Conservation (phyloP, 2,113 vertebrate genomes). For the Empidonax alnorum region DNA sequence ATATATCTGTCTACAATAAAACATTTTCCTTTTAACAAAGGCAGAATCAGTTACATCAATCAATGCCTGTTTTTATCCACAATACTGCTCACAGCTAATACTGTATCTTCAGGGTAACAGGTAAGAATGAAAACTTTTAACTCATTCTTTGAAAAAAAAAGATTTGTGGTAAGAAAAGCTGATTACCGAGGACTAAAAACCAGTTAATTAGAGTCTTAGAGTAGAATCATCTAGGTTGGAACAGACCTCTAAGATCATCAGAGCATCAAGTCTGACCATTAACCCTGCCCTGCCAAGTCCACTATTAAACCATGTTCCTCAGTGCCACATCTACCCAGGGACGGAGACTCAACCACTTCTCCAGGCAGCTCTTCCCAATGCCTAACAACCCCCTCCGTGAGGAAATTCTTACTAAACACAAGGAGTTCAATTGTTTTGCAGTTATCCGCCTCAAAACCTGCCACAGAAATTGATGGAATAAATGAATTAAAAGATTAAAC, state of each 20-base stretch:
- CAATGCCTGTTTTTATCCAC: not conserved
- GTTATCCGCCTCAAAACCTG: not conserved
- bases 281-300: not conserved
- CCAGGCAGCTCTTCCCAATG: not conserved
- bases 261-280: not conserved
- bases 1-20: conserved; percentile 80
- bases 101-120: not conserved
- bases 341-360: not conserved
- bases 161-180: not conserved
- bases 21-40: not conserved
- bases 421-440: not conserved
- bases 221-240: not conserved
- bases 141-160: not conserved
- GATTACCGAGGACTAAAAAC: not conserved
- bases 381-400: not conserved
- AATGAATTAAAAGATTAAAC: not conserved
- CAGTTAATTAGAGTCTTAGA: not conserved
- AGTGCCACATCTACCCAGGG: not conserved
- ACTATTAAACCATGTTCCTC: not conserved
- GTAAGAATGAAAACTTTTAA: not conserved
- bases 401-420: not conserved
- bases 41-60: not conserved
- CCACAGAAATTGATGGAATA: not conserved
- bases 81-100: not conserved
- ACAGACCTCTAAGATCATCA: not conserved